Evolutionary conservation across 2,113 vertebrate genomes (phyloP).

Genomic region (Lophotis ruficrista): DNA sequence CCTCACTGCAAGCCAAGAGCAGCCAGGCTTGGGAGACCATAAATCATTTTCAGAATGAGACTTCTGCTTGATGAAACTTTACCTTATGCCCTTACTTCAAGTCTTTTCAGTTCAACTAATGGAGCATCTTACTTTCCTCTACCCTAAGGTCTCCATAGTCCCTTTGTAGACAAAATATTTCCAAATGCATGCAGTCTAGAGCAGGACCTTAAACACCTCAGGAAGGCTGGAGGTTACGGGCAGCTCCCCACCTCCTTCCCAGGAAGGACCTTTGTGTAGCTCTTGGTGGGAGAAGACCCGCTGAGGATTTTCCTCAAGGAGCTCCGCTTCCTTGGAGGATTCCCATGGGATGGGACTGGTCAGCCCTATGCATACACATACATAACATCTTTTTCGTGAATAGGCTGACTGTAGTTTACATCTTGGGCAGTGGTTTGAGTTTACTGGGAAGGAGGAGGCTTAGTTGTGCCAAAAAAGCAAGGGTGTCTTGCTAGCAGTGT

Average conservation of each 20-base stretch:
- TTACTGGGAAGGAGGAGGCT: neutral
- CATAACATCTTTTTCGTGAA: neutral
- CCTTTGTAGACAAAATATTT: neutral
- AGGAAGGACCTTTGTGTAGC: neutral
- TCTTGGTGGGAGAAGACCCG: neutral
- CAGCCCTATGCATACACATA: neutral
- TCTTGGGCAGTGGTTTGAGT: neutral
- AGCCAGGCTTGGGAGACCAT: neutral
- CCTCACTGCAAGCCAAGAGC: neutral
- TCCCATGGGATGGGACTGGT: neutral
- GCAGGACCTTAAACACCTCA: neutral
- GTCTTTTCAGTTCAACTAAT: neutral
- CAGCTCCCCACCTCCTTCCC: neutral
- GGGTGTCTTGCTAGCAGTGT: neutral
- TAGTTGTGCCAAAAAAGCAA: neutral
- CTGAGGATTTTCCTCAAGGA: neutral
- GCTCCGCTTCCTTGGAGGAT: neutral
- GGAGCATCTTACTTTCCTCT: neutral
- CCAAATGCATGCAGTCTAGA: neutral
- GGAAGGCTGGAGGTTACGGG: neutral
- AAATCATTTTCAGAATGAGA: neutral
- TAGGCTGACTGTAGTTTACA: neutral
- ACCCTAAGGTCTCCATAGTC: neutral
- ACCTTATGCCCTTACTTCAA: neutral
- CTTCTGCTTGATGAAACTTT: neutral